phyloP scores from a whole-genome alignment of 2,888 invertebrate species.

The Aproaerema taeniolella region DNA sequence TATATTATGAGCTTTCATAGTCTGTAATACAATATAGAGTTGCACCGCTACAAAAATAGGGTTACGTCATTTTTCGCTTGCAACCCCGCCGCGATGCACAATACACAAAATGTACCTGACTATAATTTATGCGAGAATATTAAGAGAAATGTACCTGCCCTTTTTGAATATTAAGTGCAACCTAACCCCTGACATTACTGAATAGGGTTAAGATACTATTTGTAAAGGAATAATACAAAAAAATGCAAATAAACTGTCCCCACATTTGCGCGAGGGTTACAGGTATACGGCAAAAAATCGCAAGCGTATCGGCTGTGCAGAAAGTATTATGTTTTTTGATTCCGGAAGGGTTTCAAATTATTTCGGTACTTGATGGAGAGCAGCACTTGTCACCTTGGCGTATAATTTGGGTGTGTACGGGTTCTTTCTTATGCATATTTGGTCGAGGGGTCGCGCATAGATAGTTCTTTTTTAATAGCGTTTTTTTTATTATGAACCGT shows the following conservation, averaged over 20 bases:
- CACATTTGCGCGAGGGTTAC: conserved; percentile 56
- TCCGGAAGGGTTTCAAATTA: conserved; percentile 25
- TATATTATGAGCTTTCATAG: conserved; percentile 32
- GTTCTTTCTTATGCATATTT: conserved; percentile 69
- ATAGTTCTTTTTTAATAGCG: conserved; percentile 71
- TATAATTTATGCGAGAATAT: conserved; percentile 79
- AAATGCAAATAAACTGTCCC: conserved; percentile 78
- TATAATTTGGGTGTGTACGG: conserved; percentile 71
- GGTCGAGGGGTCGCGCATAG: conserved; percentile 62
- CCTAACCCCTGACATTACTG: conserved; percentile 77
- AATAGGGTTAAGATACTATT: conserved; percentile 77
- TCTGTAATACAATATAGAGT: conserved; percentile 35
- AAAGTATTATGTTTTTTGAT: conserved; percentile 44
- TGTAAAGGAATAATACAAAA: conserved; percentile 70
- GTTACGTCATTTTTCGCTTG: conserved; percentile 38
- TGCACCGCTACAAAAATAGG: conserved; percentile 25
- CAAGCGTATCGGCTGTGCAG: conserved; percentile 44
- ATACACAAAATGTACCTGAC: conserved; percentile 76
- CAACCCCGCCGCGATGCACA: conserved; percentile 56
- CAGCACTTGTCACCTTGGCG: conserved; percentile 70
- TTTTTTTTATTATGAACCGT: conserved; percentile 63
- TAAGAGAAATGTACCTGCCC: conserved; percentile 78
- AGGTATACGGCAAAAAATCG: conserved; percentile 64
- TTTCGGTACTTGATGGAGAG: conserved; percentile 42
- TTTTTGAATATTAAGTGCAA: conserved; percentile 78